A percentile compares a stretch with the other conserved stretches of the same genome.
Evolutionary conservation across 2,888 invertebrate genomes (phyloP).

Genomic region (Ashinkailepas kermadecensis): DNA sequence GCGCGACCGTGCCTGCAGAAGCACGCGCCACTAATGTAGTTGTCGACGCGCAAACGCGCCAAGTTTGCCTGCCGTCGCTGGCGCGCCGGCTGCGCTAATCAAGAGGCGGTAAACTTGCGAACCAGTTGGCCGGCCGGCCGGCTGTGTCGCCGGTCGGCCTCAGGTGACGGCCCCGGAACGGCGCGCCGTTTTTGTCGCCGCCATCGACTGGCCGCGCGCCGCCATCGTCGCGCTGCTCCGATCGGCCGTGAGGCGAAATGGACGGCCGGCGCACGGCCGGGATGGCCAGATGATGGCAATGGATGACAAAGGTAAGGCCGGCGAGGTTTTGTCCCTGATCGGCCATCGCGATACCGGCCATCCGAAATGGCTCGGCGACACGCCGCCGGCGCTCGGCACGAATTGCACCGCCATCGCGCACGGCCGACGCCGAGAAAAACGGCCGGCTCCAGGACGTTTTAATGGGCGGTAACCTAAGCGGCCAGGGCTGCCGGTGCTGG

Average conservation of each 20-base stretch:
- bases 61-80: background rate
- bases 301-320: background rate
- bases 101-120: background rate
- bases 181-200: slow-evolving; percentile 8
- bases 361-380: background rate
- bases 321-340: slow-evolving; percentile 2
- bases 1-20: background rate
- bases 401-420: background rate
- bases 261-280: background rate
- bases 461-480: slow-evolving; percentile 17
- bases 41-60: background rate
- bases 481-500: too few relatives aligned
- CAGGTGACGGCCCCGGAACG: background rate
- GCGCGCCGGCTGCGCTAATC: background rate
- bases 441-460: background rate
- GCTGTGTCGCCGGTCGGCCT: background rate
- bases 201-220: slow-evolving; percentile 1
- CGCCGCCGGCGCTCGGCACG: background rate
- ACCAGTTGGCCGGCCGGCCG: background rate
- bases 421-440: background rate
- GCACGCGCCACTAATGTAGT: background rate
- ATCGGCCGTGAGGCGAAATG: background rate
- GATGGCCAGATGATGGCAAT: background rate
- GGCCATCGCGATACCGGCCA: background rate
- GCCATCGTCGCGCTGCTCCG: background rate